phyloP scores from a whole-genome alignment of 2,797 vertebrate genomes.

The Graptemys geographica region DNA sequence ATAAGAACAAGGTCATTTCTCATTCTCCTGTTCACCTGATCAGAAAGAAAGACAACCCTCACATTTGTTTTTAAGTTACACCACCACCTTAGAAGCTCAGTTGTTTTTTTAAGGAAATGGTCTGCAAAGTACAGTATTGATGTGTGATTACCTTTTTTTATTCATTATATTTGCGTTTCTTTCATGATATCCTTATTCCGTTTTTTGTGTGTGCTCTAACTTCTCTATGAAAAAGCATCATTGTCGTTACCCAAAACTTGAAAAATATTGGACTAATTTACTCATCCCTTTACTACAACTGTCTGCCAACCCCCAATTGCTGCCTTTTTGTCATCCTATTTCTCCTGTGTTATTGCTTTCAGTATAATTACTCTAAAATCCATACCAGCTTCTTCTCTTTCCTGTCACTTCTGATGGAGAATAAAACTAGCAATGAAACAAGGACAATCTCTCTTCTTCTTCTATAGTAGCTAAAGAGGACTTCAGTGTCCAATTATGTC shows the following conservation, averaged over 20 bases:
- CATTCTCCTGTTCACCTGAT: not conserved
- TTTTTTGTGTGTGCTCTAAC: not conserved
- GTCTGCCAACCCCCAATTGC: conserved; percentile 9
- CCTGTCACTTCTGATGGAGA: not conserved
- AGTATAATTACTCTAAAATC: not conserved
- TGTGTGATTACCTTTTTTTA: not conserved
- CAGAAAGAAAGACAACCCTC: not conserved
- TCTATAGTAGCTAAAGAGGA: not conserved
- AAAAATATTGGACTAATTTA: not conserved
- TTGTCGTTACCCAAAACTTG: conserved; percentile 2
- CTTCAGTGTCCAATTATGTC: not conserved
- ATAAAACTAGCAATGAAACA: not conserved
- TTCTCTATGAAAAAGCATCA: not conserved
- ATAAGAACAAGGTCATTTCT: not conserved
- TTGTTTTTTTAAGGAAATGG: not conserved
- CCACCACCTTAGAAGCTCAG: not conserved
- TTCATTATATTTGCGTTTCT: not conserved
- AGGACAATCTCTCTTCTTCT: not conserved
- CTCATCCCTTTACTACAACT: not conserved
- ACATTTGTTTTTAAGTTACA: not conserved
- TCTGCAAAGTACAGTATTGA: not conserved
- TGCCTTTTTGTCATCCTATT: not conserved
- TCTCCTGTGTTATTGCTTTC: conserved; percentile 5
- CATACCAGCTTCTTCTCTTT: not conserved
- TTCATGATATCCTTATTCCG: not conserved